Evolutionary conservation across 2,797 vertebrate genomes (phyloP).

Genomic region (Cryptoprocta ferox): DNA sequence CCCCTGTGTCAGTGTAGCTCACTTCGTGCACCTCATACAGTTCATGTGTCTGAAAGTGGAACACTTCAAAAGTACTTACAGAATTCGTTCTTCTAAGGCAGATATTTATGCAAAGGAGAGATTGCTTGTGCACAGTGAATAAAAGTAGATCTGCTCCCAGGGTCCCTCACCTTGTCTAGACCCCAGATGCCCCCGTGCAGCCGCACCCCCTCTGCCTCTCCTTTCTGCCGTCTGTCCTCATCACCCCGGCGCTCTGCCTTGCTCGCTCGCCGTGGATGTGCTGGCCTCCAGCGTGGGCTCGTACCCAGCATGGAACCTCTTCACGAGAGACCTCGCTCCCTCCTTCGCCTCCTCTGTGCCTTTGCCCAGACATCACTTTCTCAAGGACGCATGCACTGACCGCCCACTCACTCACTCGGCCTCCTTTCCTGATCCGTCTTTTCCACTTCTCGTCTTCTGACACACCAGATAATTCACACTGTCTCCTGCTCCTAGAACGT

Average conservation of each 20-base stretch:
- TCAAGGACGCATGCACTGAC: neutral
- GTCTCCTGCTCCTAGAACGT: neutral
- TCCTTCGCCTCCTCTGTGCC: accelerated
- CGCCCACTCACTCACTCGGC: too few species aligned
- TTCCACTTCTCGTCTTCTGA: neutral
- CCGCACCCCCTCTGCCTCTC: neutral
- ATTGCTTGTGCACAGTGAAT: neutral
- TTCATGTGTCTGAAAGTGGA: neutral
- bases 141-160: neutral
- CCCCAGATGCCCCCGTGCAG: accelerated
- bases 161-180: neutral
- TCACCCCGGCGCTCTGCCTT: accelerated
- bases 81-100: neutral
- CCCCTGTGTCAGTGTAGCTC: accelerated
- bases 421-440: neutral
- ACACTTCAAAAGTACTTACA: neutral
- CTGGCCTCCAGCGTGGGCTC: neutral
- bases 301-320: accelerated
- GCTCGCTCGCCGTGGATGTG: accelerated
- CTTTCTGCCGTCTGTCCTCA: neutral
- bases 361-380: neutral
- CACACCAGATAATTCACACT: neutral
- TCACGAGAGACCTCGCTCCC: too few species aligned
- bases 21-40: neutral
- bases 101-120: neutral